Evolutionary conservation across 2,797 vertebrate genomes (phyloP).

Genomic region (Chelmon rostratus): DNA sequence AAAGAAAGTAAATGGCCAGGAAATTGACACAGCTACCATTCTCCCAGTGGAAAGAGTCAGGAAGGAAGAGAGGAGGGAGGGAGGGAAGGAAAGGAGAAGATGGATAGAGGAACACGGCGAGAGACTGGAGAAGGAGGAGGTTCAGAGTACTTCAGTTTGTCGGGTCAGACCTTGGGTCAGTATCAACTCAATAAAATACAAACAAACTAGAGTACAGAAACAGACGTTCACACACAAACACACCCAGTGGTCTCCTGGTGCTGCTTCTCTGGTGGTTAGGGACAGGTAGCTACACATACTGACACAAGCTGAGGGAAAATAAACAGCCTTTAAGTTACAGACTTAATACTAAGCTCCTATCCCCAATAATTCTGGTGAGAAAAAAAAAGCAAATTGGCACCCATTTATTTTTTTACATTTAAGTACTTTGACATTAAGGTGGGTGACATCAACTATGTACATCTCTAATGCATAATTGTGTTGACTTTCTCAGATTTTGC

Average conservation of each 20-base stretch:
- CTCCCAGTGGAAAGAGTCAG: slow-evolving; percentile 31
- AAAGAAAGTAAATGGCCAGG: slow-evolving; percentile 45
- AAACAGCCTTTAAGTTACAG: slow-evolving; percentile 30
- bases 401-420: background rate
- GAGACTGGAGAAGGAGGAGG: slow-evolving; percentile 10
- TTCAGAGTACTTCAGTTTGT: slow-evolving; percentile 47
- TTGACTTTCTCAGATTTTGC: too few species aligned
- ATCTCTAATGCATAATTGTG: too few species aligned
- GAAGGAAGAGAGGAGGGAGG: background rate
- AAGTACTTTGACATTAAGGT: background rate
- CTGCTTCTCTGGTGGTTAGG: slow-evolving; percentile 56
- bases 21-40: slow-evolving; percentile 55
- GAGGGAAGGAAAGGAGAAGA: slow-evolving; percentile 2
- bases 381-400: background rate
- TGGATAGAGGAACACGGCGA: slow-evolving; percentile 20
- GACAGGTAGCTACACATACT: slow-evolving; percentile 44
- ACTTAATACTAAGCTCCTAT: background rate
- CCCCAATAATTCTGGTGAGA: background rate
- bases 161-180: slow-evolving; percentile 58
- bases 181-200: slow-evolving; percentile 61
- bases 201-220: slow-evolving; percentile 16
- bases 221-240: slow-evolving; percentile 17
- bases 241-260: slow-evolving; percentile 26
- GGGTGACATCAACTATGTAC: background rate
- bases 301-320: slow-evolving; percentile 45